These are phyloP conservation scores for Ceramica pisi DNA, from an alignment of 2,888 invertebrate species.

Conservation along the genomic window DNA sequence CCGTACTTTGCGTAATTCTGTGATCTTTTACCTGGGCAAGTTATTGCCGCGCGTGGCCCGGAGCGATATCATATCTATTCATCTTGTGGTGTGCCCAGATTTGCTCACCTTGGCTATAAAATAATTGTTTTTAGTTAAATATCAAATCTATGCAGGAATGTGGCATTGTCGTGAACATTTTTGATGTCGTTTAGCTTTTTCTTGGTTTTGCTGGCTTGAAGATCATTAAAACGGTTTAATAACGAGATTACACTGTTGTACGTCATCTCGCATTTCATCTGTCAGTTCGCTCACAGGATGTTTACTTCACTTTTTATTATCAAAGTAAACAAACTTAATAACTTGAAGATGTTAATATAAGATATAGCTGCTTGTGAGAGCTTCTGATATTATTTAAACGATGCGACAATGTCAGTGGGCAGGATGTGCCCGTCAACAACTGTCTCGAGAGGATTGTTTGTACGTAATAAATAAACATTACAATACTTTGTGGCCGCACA, in stretches of 20 bases:
- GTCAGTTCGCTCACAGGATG: constrained; percentile 60
- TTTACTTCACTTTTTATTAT: constrained; percentile 60
- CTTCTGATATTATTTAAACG: constrained; percentile 63
- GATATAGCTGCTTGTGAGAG: constrained; percentile 43
- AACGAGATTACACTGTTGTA: constrained; percentile 34
- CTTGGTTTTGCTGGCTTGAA: not conserved
- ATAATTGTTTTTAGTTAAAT: constrained; percentile 9
- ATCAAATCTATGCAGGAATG: not conserved
- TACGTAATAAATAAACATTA: constrained; percentile 79
- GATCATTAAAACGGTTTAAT: constrained; percentile 24
- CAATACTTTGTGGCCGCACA: constrained; percentile 69
- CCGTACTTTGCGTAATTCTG: constrained; percentile 46
- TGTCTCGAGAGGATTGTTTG: constrained; percentile 69
- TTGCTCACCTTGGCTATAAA: constrained; percentile 10
- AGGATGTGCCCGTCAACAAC: constrained; percentile 78
- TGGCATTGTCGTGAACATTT: not conserved
- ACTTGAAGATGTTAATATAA: constrained; percentile 52
- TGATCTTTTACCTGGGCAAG: constrained; percentile 38
- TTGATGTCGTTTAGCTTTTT: not conserved
- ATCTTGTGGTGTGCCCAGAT: constrained; percentile 31
- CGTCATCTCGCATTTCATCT: constrained; percentile 30
- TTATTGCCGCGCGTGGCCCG: constrained; percentile 25
- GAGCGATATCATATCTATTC: constrained; percentile 37
- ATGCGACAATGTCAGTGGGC: constrained; percentile 61
- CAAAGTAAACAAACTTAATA: constrained; percentile 55